Conservation (phyloP, 2,113 vertebrate species). For the Cephalopholis sonnerati region DNA sequence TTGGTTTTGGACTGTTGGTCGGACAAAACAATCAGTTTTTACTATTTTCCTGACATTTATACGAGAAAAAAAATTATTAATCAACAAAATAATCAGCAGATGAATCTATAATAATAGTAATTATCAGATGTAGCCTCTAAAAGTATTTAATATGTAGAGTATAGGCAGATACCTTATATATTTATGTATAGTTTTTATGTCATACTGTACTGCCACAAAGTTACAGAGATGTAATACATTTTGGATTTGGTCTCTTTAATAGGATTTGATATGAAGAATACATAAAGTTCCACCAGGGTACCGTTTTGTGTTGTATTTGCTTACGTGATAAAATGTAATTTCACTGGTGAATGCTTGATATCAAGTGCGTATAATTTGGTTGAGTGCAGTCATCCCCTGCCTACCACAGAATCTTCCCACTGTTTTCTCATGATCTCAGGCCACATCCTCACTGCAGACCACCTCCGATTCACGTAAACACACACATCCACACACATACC, state of each 20-base stretch:
- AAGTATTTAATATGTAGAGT: background rate
- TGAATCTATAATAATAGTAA: background rate
- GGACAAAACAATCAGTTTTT: background rate
- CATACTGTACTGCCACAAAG: background rate
- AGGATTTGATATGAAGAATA: background rate
- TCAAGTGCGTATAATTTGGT: background rate
- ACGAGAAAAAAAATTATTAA: background rate
- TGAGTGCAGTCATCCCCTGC: background rate
- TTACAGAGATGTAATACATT: background rate
- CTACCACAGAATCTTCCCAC: background rate
- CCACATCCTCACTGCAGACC: slow-evolving; percentile 6
- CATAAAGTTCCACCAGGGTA: background rate
- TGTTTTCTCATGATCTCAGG: slow-evolving; percentile 25
- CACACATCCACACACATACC: background rate
- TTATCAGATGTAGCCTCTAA: background rate
- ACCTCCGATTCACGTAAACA: slow-evolving; percentile 1
- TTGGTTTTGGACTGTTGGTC: background rate
- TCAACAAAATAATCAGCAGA: background rate
- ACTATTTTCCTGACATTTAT: background rate
- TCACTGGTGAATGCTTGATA: background rate
- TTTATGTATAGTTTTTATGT: background rate
- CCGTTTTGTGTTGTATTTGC: background rate
- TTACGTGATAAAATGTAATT: background rate
- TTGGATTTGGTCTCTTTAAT: background rate
- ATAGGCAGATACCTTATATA: background rate